Conservation (phyloP, 2,797 vertebrate genomes). For the Heteromormyrus szaboi region DNA sequence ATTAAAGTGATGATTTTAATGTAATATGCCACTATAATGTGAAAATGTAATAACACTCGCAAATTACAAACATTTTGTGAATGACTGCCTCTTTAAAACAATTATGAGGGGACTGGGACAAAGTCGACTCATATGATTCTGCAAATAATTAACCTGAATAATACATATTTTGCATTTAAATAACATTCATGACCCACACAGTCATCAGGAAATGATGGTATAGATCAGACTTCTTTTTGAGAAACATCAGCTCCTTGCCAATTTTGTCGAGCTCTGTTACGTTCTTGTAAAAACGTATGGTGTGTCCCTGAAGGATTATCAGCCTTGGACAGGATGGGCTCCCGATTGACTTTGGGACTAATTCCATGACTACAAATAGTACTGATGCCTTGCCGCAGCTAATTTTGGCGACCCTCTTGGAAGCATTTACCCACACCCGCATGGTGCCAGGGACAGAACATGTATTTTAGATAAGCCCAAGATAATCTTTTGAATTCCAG, state of each 20-base stretch:
- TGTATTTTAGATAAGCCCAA: constrained; percentile 54
- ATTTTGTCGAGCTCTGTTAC: neutral
- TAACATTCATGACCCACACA: neutral
- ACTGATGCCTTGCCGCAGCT: constrained; percentile 47
- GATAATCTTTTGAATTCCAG: constrained; percentile 21
- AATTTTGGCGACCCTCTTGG: constrained; percentile 62
- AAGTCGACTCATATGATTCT: neutral
- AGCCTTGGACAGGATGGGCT: neutral
- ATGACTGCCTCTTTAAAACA: neutral
- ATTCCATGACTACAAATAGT: constrained; percentile 60
- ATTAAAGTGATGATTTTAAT: neutral
- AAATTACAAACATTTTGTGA: neutral
- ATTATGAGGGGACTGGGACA: neutral
- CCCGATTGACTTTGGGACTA: constrained; percentile 6
- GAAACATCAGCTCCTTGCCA: neutral
- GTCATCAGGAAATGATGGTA: neutral
- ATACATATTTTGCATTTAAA: constrained; percentile 5
- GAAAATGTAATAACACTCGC: neutral
- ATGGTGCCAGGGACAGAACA: constrained; percentile 50
- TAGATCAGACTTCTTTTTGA: constrained; percentile 1
- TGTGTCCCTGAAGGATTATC: constrained; percentile 12
- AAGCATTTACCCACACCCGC: constrained; percentile 35
- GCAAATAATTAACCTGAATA: neutral
- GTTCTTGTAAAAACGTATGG: neutral
- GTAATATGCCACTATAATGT: neutral